Conservation (phyloP, 2,797 vertebrate species). For the Sphenopsis melanotis region DNA sequence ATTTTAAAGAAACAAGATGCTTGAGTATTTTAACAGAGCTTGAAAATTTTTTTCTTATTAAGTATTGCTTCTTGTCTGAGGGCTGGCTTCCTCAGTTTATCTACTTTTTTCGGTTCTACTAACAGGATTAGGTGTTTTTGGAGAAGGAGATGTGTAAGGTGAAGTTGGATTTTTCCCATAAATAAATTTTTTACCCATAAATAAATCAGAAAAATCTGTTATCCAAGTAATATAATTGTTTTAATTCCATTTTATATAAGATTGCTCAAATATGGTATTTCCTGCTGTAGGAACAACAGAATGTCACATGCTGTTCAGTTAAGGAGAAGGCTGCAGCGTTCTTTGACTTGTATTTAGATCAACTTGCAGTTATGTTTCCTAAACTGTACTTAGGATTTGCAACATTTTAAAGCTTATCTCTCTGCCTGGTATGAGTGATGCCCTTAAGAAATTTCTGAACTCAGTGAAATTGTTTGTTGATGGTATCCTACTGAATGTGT, state of each 20-base stretch:
- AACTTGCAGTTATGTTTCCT: neutral
- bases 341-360: neutral
- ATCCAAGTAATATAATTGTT: neutral
- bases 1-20: neutral
- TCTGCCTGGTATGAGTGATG: neutral
- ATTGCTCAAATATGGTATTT: neutral
- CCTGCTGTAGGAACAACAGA: neutral
- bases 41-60: neutral
- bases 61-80: neutral
- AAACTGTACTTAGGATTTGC: neutral
- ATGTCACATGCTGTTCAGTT: neutral
- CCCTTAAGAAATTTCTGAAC: neutral
- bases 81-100: neutral
- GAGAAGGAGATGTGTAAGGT: neutral
- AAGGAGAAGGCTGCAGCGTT: neutral
- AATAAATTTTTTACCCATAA: neutral
- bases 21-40: neutral
- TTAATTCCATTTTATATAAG: neutral
- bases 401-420: neutral
- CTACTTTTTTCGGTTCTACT: neutral
- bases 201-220: neutral
- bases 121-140: neutral
- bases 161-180: neutral
- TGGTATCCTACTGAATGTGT: neutral
- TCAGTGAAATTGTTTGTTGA: neutral